phyloP scores from a whole-genome alignment of 2,888 invertebrate species.

The Pasiphila rectangulata region DNA sequence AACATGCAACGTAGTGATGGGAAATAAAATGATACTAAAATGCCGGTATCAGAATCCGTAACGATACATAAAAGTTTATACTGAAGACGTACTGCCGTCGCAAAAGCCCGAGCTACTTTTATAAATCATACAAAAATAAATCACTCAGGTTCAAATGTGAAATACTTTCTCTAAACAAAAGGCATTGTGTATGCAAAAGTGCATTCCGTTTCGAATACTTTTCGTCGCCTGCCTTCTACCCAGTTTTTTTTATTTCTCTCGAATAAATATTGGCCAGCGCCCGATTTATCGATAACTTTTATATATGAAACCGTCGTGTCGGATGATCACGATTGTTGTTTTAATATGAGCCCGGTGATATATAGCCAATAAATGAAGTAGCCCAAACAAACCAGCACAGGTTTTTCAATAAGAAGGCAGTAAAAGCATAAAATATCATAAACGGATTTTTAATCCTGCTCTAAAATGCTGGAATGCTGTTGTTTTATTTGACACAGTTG shows the following conservation, averaged over 20 bases:
- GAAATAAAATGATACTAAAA: background rate
- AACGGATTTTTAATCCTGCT: constrained; percentile 14
- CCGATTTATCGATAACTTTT: constrained; percentile 72
- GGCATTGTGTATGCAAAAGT: constrained; percentile 78
- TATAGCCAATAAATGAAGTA: constrained; percentile 48
- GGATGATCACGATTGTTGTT: constrained; percentile 71
- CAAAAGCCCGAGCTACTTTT: constrained; percentile 49
- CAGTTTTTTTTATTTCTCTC: constrained; percentile 55
- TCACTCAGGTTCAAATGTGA: constrained; percentile 76
- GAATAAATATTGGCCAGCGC: constrained; percentile 51
- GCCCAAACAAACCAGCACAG: constrained; percentile 33
- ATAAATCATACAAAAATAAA: constrained; percentile 79
- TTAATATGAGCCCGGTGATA: constrained; percentile 51
- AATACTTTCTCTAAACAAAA: constrained; percentile 81
- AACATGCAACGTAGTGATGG: background rate
- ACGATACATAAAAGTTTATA: constrained; percentile 9
- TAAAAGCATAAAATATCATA: constrained; percentile 7
- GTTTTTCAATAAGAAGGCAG: constrained; percentile 9
- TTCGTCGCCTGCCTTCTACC: constrained; percentile 72
- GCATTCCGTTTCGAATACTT: constrained; percentile 75
- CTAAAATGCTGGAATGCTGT: constrained; percentile 7
- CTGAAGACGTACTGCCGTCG: constrained; percentile 19
- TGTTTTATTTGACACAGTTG: constrained; percentile 22
- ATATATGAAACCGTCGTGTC: constrained; percentile 68
- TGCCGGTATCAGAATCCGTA: background rate